Conservation (phyloP, 2,797 vertebrate genomes). For the Decapterus maruadsi region DNA sequence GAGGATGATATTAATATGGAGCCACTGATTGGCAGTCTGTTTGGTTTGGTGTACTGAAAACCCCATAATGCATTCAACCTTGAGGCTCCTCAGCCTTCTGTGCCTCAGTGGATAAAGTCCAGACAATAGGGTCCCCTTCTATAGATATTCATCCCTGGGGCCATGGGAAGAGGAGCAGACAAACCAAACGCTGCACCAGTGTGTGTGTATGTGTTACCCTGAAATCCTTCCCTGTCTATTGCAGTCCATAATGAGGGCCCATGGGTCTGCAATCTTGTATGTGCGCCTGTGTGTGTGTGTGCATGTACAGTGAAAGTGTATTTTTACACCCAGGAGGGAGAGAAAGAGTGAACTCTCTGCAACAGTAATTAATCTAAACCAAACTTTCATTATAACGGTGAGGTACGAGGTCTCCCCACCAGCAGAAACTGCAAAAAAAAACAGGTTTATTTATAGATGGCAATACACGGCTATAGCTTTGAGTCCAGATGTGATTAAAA, state of each 20-base stretch:
- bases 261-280: conserved; percentile 25
- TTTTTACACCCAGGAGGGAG: conserved; percentile 55
- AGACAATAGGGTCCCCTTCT: conserved; percentile 60
- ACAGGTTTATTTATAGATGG: conserved; percentile 24
- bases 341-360: conserved; percentile 23
- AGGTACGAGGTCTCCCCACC: background rate
- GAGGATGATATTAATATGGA: conserved; percentile 38
- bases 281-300: conserved; percentile 10
- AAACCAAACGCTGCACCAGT: conserved; percentile 30
- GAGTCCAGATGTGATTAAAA: conserved; percentile 17
- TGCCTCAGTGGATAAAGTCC: conserved; percentile 56
- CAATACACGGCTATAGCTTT: background rate
- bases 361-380: conserved; percentile 45
- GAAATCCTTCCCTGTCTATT: conserved; percentile 61
- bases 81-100: conserved; percentile 62
- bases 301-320: conserved; percentile 26
- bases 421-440: background rate
- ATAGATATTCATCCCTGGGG: conserved; percentile 74
- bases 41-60: conserved; percentile 39
- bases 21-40: conserved; percentile 22
- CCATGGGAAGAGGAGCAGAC: conserved; percentile 43
- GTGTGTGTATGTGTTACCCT: conserved; percentile 38
- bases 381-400: conserved; percentile 16
- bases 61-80: conserved; percentile 70
- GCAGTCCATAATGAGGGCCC: conserved; percentile 62